These are phyloP conservation scores for Leptinotarsa undecemlineata DNA, from an alignment of 1,140 invertebrate species.

Conservation along the genomic window DNA sequence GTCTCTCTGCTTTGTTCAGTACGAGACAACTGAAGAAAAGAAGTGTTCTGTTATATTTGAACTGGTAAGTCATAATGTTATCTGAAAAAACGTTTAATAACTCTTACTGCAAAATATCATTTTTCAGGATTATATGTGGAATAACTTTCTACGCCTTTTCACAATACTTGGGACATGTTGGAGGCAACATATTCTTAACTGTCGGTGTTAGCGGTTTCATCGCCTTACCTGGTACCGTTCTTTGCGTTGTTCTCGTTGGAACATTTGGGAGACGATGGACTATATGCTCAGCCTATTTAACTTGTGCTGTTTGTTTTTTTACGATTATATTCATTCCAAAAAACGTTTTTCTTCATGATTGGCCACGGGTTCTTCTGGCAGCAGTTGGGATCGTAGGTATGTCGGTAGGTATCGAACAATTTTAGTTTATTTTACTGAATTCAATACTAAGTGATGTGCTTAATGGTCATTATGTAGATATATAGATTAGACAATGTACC, in stretches of 20 bases:
- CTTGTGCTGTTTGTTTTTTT: conserved; percentile 65
- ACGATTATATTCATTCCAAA: conserved; percentile 61
- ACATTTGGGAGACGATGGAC: conserved; percentile 66
- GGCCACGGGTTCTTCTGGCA: conserved; percentile 63
- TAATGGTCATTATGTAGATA: too few species aligned
- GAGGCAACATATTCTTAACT: conserved; percentile 72
- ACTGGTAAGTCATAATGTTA: conserved; percentile 60
- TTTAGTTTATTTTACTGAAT: too few species aligned
- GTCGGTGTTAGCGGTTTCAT: conserved; percentile 66
- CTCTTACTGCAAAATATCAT: neutral
- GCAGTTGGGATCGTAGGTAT: conserved; percentile 69
- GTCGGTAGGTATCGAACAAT: conserved; percentile 57
- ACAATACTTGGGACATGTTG: conserved; percentile 71
- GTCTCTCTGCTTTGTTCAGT: conserved; percentile 67
- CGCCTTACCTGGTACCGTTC: conserved; percentile 68
- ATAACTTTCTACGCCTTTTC: conserved; percentile 74
- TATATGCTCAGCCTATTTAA: conserved; percentile 62
- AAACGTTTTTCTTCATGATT: conserved; percentile 52
- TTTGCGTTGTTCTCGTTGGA: conserved; percentile 68
- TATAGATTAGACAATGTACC: too few species aligned
- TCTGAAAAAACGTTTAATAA: too few species aligned
- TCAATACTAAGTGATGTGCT: too few species aligned
- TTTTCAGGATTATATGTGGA: conserved; percentile 58
- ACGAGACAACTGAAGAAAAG: conserved; percentile 72
- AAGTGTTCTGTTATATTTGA: conserved; percentile 68